Base-by-base conservation (phyloP, 1,140 invertebrate species). In the Oncopeltus fasciatus region DNA sequence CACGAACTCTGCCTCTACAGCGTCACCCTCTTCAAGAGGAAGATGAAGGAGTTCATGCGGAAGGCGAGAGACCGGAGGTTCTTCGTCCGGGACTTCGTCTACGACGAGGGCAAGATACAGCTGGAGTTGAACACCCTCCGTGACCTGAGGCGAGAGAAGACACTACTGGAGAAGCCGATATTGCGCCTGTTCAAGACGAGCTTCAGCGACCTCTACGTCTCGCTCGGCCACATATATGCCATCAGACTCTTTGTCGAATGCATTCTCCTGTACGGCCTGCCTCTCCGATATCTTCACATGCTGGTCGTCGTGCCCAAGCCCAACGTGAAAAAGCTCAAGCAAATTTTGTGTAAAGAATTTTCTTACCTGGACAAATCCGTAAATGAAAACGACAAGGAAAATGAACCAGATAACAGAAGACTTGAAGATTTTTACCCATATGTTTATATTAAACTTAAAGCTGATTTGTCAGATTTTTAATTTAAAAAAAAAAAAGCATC, bases 71-170 rank as follows among this genome's bases (percentile, higher is more conserved):
- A 98, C 74, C 90, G 90, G 72, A 98, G 82, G 69, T 87, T 98
- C 76, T 85, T 95, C 63, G 95, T 99, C 14, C 84, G 95, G 66
- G 96, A 99, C 71, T 99, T 99, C 74, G 86, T 83, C 14, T 99
- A 98, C 77, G 95, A 97, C 77, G 95, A 98, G 77, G 89, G 92
- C 67, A 90, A 96, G 72, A 76, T 99, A 67, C 86, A 86, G 29
- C 92, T 92, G 70, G 95, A 95, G 66, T 95, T 95, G 77, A 95
- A 88, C 75, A 93, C 98, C 79, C 87, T 97, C 68, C 92, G 90
- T 56, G 95, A 95, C 72, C 80, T 99, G 56, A 90, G 93, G 60
- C 93, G 90, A 59, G 94, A 98, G 74, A 98, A 98, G 77, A 3
- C 8, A 2, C 21, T 2, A 3, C 21, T 59, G 8, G 96, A 98